Conservation (phyloP, 2,888 invertebrate genomes). For the Tanypteryx hageni region DNA sequence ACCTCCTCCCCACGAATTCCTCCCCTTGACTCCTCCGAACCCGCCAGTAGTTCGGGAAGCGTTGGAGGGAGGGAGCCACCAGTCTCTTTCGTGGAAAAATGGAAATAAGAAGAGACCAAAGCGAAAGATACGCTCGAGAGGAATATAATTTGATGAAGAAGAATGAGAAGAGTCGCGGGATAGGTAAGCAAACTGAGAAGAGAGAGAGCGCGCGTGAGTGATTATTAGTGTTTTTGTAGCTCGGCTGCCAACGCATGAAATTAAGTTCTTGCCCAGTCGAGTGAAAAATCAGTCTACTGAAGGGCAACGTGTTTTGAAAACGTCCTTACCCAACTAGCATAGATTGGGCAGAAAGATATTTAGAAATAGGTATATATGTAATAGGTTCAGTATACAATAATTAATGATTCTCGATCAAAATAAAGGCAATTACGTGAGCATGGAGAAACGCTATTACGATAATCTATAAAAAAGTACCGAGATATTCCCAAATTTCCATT, state of each 20-base stretch:
- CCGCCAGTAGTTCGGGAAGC: not conserved
- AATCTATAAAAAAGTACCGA: no score
- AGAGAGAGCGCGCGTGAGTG: not conserved
- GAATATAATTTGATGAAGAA: constrained; percentile 23
- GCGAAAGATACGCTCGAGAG: not conserved
- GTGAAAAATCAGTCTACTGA: not conserved
- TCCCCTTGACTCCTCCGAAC: no score
- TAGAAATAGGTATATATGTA: no score
- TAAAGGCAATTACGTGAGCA: no score
- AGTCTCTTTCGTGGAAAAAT: constrained; percentile 1
- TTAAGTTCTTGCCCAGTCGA: not conserved
- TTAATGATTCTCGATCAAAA: no score
- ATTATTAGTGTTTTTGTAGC: constrained; percentile 36
- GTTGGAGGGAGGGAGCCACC: not conserved
- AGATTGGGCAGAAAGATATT: not conserved
- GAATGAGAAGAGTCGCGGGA: not conserved
- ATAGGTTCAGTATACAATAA: no score
- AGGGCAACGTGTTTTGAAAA: not conserved
- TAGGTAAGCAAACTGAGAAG: not conserved
- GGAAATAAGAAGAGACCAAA: not conserved
- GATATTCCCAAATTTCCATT: no score
- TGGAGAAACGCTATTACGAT: no score
- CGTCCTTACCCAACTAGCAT: not conserved
- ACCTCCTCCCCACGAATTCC: not conserved
- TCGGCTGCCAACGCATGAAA: not conserved